Evolutionary conservation across 2,113 vertebrate species (phyloP).

Genomic region (Nothoprocta perdicaria): DNA sequence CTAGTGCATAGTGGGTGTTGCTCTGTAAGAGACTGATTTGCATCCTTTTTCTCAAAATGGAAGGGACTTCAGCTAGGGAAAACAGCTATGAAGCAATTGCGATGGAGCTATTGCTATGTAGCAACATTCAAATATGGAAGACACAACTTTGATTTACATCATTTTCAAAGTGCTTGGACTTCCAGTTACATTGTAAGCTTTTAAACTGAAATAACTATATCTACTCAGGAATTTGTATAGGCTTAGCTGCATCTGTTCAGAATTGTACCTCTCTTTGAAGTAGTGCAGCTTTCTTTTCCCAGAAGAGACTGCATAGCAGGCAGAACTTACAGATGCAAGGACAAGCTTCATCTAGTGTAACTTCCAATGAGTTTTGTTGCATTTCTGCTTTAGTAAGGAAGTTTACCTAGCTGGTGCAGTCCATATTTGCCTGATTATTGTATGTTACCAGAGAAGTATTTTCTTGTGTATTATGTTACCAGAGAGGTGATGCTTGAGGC

Average conservation of each 20-base stretch:
- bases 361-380: neutral
- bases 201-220: neutral
- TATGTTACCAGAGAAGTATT: neutral
- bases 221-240: constrained; percentile 32
- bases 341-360: neutral
- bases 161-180: neutral
- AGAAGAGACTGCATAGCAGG: neutral
- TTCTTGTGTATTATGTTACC: neutral
- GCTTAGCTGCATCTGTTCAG: constrained; percentile 50
- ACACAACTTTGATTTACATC: neutral
- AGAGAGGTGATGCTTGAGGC: fast-evolving
- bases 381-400: neutral
- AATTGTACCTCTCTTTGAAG: constrained; percentile 1
- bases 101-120: neutral
- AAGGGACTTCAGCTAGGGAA: neutral
- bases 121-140: neutral
- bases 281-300: neutral
- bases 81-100: neutral
- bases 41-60: neutral
- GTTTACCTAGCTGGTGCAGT: neutral
- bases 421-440: neutral
- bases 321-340: neutral
- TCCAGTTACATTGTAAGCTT: neutral
- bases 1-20: neutral
- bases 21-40: neutral